These are phyloP conservation scores for Megalurothrips usitatus DNA, from an alignment of 2,888 invertebrate species.

Conservation along the genomic window DNA sequence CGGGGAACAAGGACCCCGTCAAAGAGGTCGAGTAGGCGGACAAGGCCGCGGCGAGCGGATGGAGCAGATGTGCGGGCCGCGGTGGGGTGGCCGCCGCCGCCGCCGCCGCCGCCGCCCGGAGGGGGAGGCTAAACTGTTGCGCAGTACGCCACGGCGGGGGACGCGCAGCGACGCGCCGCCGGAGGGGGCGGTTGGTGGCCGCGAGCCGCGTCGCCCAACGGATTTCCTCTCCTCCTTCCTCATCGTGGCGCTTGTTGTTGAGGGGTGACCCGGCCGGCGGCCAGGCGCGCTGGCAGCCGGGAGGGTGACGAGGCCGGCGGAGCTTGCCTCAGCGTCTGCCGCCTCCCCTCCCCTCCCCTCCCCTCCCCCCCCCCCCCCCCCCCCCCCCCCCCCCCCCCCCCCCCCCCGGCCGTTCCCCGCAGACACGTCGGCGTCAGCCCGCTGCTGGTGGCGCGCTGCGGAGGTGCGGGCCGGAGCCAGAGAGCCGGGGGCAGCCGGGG, in stretches of 20 bases:
- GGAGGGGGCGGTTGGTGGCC: not conserved
- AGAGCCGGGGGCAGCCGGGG: not conserved
- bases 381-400: not conserved
- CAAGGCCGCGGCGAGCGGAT: slow-evolving; percentile 29
- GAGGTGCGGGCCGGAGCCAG: not conserved
- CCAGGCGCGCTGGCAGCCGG: not conserved
- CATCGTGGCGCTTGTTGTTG: not conserved
- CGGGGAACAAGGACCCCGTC: slow-evolving; percentile 28
- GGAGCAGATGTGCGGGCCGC: slow-evolving; percentile 37
- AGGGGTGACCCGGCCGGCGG: not conserved
- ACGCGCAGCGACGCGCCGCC: not conserved
- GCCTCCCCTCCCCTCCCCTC: not conserved
- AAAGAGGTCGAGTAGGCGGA: slow-evolving; percentile 34
- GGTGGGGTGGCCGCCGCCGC: not conserved
- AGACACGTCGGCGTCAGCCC: slow-evolving; percentile 13
- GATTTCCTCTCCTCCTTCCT: slow-evolving; percentile 6
- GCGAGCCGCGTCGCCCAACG: not conserved
- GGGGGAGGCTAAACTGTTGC: not conserved
- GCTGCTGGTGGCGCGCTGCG: not conserved
- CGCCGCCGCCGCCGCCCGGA: not conserved
- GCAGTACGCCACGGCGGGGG: not conserved
- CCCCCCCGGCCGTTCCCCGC: not conserved
- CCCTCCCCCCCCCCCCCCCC: not conserved
- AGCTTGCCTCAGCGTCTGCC: not conserved
- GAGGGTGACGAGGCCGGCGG: not conserved